Evolutionary conservation across 1,140 invertebrate species (phyloP).

Genomic region (Brachionus manjavacas): DNA sequence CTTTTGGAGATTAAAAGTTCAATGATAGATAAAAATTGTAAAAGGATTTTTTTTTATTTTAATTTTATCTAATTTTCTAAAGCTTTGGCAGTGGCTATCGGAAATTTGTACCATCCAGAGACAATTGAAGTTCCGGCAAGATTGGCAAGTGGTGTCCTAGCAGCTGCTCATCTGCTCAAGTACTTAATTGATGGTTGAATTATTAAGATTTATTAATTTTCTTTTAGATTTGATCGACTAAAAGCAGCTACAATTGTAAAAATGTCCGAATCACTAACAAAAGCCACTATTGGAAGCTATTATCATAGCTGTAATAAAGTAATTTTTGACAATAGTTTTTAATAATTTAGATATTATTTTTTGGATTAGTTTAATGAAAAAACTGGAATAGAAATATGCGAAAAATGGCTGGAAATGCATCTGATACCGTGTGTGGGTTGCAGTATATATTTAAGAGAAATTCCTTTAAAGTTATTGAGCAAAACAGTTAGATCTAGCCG

Average conservation of each 20-base stretch:
- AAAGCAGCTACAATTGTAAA: background rate
- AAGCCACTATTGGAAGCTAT: background rate
- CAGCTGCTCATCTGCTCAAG: background rate
- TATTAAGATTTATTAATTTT: background rate
- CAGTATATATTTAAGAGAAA: constrained; percentile 23
- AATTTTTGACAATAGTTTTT: background rate
- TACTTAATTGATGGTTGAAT: background rate
- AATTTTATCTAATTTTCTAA: background rate
- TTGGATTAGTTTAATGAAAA: background rate
- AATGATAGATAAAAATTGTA: constrained; percentile 31
- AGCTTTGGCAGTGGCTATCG: constrained; percentile 18
- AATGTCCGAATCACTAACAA: background rate
- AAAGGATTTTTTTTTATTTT: background rate
- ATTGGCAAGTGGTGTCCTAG: background rate
- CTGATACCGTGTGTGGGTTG: background rate
- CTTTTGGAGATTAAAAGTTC: background rate
- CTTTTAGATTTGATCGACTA: background rate
- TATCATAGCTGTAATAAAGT: background rate
- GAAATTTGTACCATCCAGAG: constrained; percentile 23
- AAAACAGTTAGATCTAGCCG: constrained; percentile 23
- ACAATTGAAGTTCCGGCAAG: constrained; percentile 1
- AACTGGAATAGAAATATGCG: background rate
- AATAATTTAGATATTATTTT: too few species aligned
- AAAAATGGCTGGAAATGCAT: constrained; percentile 39
- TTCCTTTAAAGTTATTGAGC: background rate